These are phyloP conservation scores for Megamerina dolium DNA, from an alignment of 2,888 invertebrate species.

Conservation along the genomic window DNA sequence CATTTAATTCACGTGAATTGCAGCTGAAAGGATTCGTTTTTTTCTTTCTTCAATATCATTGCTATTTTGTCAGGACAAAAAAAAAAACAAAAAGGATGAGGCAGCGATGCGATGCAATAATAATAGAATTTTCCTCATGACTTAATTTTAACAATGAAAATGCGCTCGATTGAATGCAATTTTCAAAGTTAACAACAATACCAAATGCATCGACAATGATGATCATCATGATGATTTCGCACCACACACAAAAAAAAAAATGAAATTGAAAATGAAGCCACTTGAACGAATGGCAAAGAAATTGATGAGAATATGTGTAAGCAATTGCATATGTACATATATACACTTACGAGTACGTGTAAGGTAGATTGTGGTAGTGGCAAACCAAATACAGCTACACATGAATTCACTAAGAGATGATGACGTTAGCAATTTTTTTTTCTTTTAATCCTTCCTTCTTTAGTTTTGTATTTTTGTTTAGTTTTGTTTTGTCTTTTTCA, in stretches of 20 bases:
- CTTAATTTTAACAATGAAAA: constrained; percentile 46
- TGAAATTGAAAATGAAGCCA: constrained; percentile 36
- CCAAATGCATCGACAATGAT: background rate
- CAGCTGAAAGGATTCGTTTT: constrained; percentile 11
- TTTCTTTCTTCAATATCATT: constrained; percentile 19
- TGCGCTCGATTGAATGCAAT: constrained; percentile 42
- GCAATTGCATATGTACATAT: too few species aligned
- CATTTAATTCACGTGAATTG: constrained; percentile 10
- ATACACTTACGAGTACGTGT: too few species aligned
- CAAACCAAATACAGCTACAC: too few species aligned
- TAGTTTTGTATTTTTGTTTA: constrained; percentile 26
- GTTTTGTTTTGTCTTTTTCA: too few species aligned
- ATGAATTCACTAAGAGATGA: constrained; percentile 27
- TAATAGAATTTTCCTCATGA: constrained; percentile 50
- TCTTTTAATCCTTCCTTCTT: constrained; percentile 11
- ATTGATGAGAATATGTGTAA: too few species aligned
- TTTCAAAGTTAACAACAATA: constrained; percentile 5
- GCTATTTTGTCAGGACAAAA: too few species aligned
- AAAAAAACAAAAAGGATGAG: too few species aligned
- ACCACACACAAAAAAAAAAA: too few species aligned
- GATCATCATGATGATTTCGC: too few species aligned
- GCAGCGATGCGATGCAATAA: constrained; percentile 30
- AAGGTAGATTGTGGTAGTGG: too few species aligned
- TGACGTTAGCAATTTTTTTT: constrained; percentile 40
- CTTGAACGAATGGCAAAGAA: constrained; percentile 33